A percentile compares a stretch with the other conserved stretches of the same genome.
phyloP scores from a whole-genome alignment of 2,888 invertebrate genomes.

The Dolichopus griseipennis region DNA sequence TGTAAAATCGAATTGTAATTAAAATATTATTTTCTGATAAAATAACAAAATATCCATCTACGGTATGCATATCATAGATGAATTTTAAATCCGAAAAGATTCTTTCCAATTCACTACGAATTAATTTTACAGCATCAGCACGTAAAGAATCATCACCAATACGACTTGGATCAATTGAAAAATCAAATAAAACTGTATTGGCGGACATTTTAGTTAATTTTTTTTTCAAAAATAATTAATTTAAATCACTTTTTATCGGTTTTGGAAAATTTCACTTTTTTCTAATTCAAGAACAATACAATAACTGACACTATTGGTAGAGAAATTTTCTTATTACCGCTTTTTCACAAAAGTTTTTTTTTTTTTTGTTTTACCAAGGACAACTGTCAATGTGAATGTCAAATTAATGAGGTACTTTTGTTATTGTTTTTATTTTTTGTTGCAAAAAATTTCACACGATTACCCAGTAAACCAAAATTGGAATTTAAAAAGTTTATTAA shows the following conservation, averaged over 20 bases:
- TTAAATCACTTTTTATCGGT: background rate
- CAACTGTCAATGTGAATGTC: constrained; percentile 2
- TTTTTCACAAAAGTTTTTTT: background rate
- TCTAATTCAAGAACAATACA: no score
- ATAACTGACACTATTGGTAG: no score
- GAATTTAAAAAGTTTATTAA: no score
- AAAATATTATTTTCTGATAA: constrained; percentile 62
- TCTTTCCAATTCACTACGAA: constrained; percentile 61
- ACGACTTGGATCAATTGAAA: constrained; percentile 61
- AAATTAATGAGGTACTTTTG: background rate
- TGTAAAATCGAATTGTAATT: constrained; percentile 62
- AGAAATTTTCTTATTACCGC: background rate
- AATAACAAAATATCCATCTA: constrained; percentile 61
- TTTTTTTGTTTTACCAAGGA: background rate
- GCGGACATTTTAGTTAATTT: constrained; percentile 58
- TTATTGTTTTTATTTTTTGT: background rate
- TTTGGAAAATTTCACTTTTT: background rate
- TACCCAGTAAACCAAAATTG: background rate
- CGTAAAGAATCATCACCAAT: constrained; percentile 58
- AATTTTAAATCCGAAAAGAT: constrained; percentile 63
- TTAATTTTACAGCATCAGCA: constrained; percentile 54
- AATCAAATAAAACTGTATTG: constrained; percentile 70
- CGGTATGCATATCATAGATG: constrained; percentile 56
- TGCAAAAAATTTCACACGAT: background rate
- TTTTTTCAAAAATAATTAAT: background rate